Conservation (phyloP, 1,140 invertebrate species). For the Mylabris phalerata region DNA sequence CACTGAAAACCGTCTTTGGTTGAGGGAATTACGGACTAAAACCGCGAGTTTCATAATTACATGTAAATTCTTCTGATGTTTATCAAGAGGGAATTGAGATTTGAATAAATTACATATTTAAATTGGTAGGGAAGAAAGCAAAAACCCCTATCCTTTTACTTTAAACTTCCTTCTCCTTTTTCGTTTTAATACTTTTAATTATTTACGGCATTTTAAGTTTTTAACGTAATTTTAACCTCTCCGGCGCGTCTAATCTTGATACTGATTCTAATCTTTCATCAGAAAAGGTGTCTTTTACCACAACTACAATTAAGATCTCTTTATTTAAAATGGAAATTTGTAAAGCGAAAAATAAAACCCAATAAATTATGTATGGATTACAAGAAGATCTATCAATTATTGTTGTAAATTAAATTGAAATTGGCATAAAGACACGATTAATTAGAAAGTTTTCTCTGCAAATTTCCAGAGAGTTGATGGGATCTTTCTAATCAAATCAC, state of each 20-base stretch:
- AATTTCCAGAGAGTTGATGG: conserved; percentile 24
- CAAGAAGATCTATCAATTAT: no score
- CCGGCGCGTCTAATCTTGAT: no score
- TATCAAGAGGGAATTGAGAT: conserved; percentile 32
- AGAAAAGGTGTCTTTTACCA: no score
- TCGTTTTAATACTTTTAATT: conserved; percentile 22
- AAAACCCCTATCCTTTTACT: not conserved
- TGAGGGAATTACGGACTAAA: conserved; percentile 26
- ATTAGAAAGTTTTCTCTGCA: conserved; percentile 31
- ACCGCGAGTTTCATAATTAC: conserved; percentile 32
- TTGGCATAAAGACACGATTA: conserved; percentile 17
- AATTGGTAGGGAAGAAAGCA: not conserved
- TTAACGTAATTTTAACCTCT: conserved; percentile 9
- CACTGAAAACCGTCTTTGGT: conserved; percentile 27
- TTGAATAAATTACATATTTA: conserved; percentile 32
- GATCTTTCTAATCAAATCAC: conserved; percentile 36
- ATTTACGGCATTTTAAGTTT: conserved; percentile 18
- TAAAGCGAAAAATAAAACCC: no score
- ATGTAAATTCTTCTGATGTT: conserved; percentile 35
- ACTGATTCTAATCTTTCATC: no score
- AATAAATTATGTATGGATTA: no score
- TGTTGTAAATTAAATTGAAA: no score
- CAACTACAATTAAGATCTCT: no score
- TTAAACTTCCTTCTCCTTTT: not conserved
- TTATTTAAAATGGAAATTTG: no score